Percentiles rank a stretch among this genome's conserved stretches.
phyloP scores from a whole-genome alignment of 2,113 vertebrate species.

The Tragelaphus strepsiceros region DNA sequence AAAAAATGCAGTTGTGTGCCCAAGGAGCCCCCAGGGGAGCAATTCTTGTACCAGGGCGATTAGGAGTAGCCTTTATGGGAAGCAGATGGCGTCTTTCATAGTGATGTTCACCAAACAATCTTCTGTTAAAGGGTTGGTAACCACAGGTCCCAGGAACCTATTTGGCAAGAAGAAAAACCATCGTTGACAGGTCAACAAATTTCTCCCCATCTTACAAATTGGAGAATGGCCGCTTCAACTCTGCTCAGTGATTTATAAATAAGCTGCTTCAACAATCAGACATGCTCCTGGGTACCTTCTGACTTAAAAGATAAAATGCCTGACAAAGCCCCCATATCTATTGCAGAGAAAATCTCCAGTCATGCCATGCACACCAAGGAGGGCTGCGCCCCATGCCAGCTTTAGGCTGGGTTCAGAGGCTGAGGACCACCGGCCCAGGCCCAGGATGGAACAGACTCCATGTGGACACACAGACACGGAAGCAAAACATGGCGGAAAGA shows the following conservation, averaged over 20 bases:
- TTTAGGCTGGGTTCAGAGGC: not conserved
- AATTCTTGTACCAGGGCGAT: not conserved
- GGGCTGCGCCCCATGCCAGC: not conserved
- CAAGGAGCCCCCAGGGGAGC: not conserved
- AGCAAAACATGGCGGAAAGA: not conserved
- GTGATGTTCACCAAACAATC: slow-evolving; percentile 51
- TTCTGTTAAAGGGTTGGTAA: slow-evolving; percentile 36
- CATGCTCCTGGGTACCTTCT: not conserved
- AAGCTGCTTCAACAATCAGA: slow-evolving; percentile 25
- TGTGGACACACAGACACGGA: rapidly evolving
- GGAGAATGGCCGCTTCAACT: slow-evolving; percentile 25
- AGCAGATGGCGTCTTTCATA: slow-evolving; percentile 37
- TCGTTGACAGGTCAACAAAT: slow-evolving; percentile 49
- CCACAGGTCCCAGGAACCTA: slow-evolving; percentile 32
- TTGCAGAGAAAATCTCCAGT: not conserved
- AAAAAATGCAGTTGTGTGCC: not conserved
- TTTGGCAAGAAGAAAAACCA: slow-evolving; percentile 54
- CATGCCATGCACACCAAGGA: not conserved
- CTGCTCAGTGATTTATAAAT: slow-evolving; percentile 50
- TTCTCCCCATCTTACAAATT: slow-evolving; percentile 53
- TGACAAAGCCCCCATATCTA: not conserved
- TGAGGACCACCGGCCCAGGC: not conserved
- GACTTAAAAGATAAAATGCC: slow-evolving; percentile 8
- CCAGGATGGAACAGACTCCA: not conserved
- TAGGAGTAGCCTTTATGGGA: not conserved